phyloP scores from a whole-genome alignment of 2,113 vertebrate genomes.

The Melanostigma gelatinosum region DNA sequence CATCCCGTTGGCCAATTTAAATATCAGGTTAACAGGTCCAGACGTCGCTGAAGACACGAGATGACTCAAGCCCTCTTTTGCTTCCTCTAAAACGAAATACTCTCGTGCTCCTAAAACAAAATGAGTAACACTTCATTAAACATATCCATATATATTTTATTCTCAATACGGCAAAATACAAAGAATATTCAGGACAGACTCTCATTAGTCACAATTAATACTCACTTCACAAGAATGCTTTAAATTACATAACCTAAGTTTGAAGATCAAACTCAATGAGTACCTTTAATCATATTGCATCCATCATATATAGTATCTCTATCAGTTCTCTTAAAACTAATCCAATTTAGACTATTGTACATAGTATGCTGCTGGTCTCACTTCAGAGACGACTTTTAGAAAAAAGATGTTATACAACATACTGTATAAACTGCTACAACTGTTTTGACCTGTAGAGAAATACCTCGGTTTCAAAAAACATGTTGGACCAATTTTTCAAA shows the following conservation, averaged over 20 bases:
- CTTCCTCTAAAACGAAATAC: not conserved
- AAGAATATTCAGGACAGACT: constrained; percentile 99
- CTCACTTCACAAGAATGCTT: constrained; percentile 96
- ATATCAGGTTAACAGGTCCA: not conserved
- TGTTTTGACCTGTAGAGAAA: constrained; percentile 77
- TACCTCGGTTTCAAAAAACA: constrained; percentile 78
- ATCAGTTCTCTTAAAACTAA: constrained; percentile 82
- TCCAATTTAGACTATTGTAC: constrained; percentile 78
- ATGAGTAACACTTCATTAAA: constrained; percentile 61
- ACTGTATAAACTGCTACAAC: constrained; percentile 82
- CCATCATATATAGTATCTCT: constrained; percentile 83
- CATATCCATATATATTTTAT: constrained; percentile 89
- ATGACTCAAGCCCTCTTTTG: not conserved
- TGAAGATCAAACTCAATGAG: constrained; percentile 88
- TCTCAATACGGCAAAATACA: constrained; percentile 99
- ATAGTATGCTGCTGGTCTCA: constrained; percentile 77
- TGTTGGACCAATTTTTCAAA: constrained; percentile 76
- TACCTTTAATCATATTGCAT: constrained; percentile 94
- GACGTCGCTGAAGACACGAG: not conserved
- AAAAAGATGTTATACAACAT: constrained; percentile 78
- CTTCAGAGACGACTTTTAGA: constrained; percentile 69
- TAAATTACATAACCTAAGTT: constrained; percentile 86
- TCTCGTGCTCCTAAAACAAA: not conserved
- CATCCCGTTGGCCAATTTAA: not conserved
- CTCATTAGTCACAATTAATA: constrained; percentile 96